Evolutionary conservation across 2,113 vertebrate genomes (phyloP), one percentile per base, ranked within the genome.

Genomic region (Lucifuga dentata): DNA sequence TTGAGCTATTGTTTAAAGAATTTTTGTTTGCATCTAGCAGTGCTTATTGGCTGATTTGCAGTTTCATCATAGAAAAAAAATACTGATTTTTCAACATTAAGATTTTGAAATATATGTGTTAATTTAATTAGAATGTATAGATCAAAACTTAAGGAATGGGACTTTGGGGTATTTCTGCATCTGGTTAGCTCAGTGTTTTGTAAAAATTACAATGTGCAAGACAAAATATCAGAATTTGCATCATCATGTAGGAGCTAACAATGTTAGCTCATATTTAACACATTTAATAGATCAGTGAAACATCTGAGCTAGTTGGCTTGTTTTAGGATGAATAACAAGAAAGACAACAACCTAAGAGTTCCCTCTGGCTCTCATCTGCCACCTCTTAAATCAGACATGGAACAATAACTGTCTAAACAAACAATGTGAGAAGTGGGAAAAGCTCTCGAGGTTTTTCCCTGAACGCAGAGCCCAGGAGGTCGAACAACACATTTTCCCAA

Each of bases 301-400:
- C n/a, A 56, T 29, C 41, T 45, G 36, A 23, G 13, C 21, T 24
- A 5, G 1, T 2, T 48, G 52, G 36, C 19, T 53, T 74, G 26
- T 62, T 72, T 68, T 11, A 36, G 20, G 24, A 64, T 72, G 35
- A 55, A 60, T 53, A 52, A 68, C 44, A 36, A 24, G 7, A 21
- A 67, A 23, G 36, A 56, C 69, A 69, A 68, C 23, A 60, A 19
- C 29, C 21, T 2, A 40, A 55, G 29, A 50, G 20, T 10, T 43
- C 57, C 61, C 46, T 26, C 53, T 41, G 76, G 68, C 60, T 74
- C 43, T 50, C 1, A 45, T 3, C 9, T 57, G 46, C 19, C 66
- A 76, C 45, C 51, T 53, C 62, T 65, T 61, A 73, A 64, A 79
- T 85, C 73, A 61, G 52, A 80, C 49, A 57, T 69, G 12, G 55